These are phyloP conservation scores for Rhynchonema sp. DNA, from an alignment of 2,888 invertebrate genomes.

Conservation along the genomic window DNA sequence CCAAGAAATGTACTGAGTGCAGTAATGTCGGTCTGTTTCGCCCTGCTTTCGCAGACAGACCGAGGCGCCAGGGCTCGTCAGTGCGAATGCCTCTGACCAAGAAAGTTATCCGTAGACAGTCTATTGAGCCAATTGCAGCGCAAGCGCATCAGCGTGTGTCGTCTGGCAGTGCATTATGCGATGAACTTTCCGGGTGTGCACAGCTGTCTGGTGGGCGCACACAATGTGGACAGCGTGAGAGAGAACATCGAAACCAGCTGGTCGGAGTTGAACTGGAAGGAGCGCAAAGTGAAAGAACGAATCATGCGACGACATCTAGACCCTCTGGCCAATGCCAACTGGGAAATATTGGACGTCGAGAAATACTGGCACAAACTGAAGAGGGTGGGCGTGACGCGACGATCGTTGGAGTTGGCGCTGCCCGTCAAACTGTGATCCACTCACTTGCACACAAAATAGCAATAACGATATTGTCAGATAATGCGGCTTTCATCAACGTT, in stretches of 20 bases:
- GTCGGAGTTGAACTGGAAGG: slow-evolving; percentile 4
- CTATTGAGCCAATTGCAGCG: too few relatives aligned
- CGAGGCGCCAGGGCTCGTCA: too few relatives aligned
- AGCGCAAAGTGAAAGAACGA: slow-evolving; percentile 16
- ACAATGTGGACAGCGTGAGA: slow-evolving; percentile 9
- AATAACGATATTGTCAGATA: too few relatives aligned
- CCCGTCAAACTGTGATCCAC: not conserved
- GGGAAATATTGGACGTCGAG: slow-evolving; percentile 47
- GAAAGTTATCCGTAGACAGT: too few relatives aligned
- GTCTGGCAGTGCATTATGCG: slow-evolving; percentile 17
- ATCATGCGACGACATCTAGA: slow-evolving; percentile 20
- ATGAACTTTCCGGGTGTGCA: slow-evolving; percentile 15
- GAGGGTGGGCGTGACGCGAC: slow-evolving; percentile 11
- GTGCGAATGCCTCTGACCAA: too few relatives aligned
- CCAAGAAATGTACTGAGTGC: too few relatives aligned
- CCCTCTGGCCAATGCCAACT: slow-evolving; percentile 42
- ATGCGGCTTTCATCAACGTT: too few relatives aligned
- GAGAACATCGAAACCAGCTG: slow-evolving; percentile 4
- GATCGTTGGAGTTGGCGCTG: not conserved
- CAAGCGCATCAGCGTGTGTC: slow-evolving; percentile 16
- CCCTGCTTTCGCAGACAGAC: too few relatives aligned
- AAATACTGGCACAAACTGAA: slow-evolving; percentile 31
- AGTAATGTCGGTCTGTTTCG: too few relatives aligned
- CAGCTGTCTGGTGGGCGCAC: slow-evolving; percentile 16
- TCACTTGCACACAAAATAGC: too few relatives aligned